Evolutionary conservation across 2,888 invertebrate species (phyloP).

Genomic region (Philereme vetulata): DNA sequence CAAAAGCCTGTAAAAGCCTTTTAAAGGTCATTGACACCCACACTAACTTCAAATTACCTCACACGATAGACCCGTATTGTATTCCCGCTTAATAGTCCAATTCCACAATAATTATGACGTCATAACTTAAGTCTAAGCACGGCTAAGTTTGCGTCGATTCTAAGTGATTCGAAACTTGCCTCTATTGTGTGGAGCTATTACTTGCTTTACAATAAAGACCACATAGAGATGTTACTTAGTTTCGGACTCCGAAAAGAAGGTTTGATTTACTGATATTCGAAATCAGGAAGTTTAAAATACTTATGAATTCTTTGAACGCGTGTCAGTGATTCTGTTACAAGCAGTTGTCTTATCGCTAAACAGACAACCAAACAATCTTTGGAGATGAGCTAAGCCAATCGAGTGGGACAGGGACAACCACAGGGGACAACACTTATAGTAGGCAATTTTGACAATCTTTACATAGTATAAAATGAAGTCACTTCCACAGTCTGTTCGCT

Average conservation of each 20-base stretch:
- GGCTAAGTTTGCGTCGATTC: slow-evolving; percentile 36
- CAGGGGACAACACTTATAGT: too few species aligned
- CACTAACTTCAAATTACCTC: slow-evolving; percentile 11
- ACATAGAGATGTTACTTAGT: neutral
- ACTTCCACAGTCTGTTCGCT: too few species aligned
- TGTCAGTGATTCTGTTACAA: too few species aligned
- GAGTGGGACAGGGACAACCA: too few species aligned
- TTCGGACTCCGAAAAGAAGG: slow-evolving; percentile 15
- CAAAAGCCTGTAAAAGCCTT: neutral
- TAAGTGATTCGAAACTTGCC: slow-evolving; percentile 39
- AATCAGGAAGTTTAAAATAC: too few species aligned
- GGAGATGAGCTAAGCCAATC: too few species aligned
- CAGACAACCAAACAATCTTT: too few species aligned
- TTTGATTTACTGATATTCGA: too few species aligned
- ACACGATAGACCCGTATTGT: slow-evolving; percentile 27
- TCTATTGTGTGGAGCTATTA: slow-evolving; percentile 36
- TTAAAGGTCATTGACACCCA: slow-evolving; percentile 9
- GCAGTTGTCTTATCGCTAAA: too few species aligned
- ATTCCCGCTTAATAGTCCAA: slow-evolving; percentile 20
- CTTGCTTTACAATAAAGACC: slow-evolving; percentile 24
- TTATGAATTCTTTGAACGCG: neutral
- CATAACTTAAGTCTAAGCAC: slow-evolving; percentile 27
- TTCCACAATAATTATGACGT: slow-evolving; percentile 29
- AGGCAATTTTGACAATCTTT: too few species aligned
- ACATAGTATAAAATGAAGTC: too few species aligned